phyloP scores from a whole-genome alignment of 1,140 invertebrate species.

The Papilio machaon region DNA sequence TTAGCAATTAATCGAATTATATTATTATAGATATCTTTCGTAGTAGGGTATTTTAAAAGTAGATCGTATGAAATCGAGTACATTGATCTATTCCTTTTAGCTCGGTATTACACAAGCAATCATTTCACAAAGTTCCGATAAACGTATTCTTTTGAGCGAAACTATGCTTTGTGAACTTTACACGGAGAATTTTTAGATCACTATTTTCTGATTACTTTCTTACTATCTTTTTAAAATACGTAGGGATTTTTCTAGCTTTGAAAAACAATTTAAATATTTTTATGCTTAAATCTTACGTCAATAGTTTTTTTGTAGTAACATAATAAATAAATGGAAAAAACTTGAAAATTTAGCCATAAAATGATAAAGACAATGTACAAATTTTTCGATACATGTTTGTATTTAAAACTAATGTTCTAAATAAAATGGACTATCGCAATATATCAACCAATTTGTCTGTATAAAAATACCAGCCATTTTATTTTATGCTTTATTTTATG shows the following conservation, averaged over 20 bases:
- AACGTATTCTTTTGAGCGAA: slow-evolving; percentile 14
- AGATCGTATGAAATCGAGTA: background rate
- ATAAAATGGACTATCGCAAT: no score
- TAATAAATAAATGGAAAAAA: no score
- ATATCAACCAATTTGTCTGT: background rate
- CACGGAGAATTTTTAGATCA: background rate
- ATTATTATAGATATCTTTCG: background rate
- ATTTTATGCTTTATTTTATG: slow-evolving; percentile 15
- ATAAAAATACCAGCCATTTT: background rate
- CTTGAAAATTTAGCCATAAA: no score
- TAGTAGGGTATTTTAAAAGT: background rate
- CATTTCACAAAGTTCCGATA: background rate
- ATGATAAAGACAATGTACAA: no score
- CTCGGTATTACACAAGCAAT: background rate
- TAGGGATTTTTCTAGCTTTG: background rate
- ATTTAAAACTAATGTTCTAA: no score
- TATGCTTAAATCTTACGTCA: no score
- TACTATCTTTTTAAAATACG: background rate
- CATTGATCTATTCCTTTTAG: background rate
- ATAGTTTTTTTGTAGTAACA: no score
- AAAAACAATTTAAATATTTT: no score
- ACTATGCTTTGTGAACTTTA: slow-evolving; percentile 21
- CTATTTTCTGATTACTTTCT: slow-evolving; percentile 10
- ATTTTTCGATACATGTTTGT: no score
- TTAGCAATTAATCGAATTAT: background rate